Percentiles rank a stretch among this genome's conserved stretches.
Conservation (phyloP, 2,888 invertebrate species). For the Cetonia aurata region DNA sequence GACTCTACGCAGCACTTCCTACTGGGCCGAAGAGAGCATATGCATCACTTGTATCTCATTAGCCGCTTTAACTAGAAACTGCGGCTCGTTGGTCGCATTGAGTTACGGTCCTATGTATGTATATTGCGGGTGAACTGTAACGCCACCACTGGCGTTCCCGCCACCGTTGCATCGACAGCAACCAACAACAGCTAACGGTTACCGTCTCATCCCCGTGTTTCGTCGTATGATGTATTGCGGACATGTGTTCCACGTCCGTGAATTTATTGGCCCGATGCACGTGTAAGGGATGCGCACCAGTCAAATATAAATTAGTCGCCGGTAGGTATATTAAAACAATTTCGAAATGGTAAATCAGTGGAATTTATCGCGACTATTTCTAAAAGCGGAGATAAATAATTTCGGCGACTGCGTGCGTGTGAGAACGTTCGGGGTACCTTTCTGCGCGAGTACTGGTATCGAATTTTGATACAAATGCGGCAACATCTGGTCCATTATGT, state of each 20-base stretch:
- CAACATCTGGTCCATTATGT: slow-evolving; percentile 42
- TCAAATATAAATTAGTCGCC: slow-evolving; percentile 42
- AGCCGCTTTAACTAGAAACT: slow-evolving; percentile 48
- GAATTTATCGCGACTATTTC: slow-evolving; percentile 28
- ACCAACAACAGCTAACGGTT: slow-evolving; percentile 21
- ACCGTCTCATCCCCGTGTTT: slow-evolving; percentile 30
- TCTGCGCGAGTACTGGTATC: slow-evolving; percentile 21
- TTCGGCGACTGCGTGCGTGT: background rate
- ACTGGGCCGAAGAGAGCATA: slow-evolving; percentile 29
- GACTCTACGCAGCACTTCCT: slow-evolving; percentile 11
- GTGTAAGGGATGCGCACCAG: slow-evolving; percentile 42
- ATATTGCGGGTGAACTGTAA: slow-evolving; percentile 41
- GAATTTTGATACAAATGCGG: slow-evolving; percentile 29
- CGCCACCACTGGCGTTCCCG: slow-evolving; percentile 8
- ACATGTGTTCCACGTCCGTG: slow-evolving; percentile 46
- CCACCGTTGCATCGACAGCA: slow-evolving; percentile 8
- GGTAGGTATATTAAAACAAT: slow-evolving; percentile 43
- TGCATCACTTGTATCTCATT: slow-evolving; percentile 48
- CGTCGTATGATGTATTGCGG: slow-evolving; percentile 46
- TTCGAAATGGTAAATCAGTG: slow-evolving; percentile 39
- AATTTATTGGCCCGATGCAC: slow-evolving; percentile 46
- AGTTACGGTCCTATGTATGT: slow-evolving; percentile 43
- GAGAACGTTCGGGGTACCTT: slow-evolving; percentile 12
- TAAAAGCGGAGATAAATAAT: slow-evolving; percentile 36
- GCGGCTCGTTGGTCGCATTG: slow-evolving; percentile 45